Conservation (phyloP, 2,888 invertebrate species). For the Limnephilus marmoratus region DNA sequence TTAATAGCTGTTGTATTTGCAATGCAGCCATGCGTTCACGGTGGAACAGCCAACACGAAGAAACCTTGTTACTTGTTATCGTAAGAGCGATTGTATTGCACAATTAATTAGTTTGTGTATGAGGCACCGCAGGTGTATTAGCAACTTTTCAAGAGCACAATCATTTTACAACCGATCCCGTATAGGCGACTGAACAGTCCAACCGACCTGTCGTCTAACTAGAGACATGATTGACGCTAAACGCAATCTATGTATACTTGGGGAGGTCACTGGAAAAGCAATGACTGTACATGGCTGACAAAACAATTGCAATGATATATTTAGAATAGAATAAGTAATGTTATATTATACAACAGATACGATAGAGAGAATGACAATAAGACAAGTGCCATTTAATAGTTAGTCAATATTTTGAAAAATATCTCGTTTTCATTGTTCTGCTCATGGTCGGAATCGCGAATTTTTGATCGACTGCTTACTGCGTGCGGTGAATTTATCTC, state of each 20-base stretch:
- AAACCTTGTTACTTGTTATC: neutral
- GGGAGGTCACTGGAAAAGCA: neutral
- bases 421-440: too few species aligned
- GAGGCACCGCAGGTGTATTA: neutral
- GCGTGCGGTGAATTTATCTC: too few species aligned
- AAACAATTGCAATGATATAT: too few species aligned
- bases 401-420: too few species aligned
- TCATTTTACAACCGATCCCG: neutral
- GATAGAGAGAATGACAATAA: too few species aligned
- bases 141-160: conserved; percentile 2
- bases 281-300: neutral
- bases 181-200: neutral
- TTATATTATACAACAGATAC: too few species aligned
- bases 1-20: neutral
- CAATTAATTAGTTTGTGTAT: neutral
- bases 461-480: too few species aligned
- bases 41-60: neutral
- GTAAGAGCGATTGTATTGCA: neutral
- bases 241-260: neutral
- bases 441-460: too few species aligned
- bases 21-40: neutral
- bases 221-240: neutral
- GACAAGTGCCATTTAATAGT: too few species aligned
- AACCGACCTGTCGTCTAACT: neutral
- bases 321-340: too few species aligned